Conservation (phyloP, 2,888 invertebrate species). For the Apodemia hepburni region DNA sequence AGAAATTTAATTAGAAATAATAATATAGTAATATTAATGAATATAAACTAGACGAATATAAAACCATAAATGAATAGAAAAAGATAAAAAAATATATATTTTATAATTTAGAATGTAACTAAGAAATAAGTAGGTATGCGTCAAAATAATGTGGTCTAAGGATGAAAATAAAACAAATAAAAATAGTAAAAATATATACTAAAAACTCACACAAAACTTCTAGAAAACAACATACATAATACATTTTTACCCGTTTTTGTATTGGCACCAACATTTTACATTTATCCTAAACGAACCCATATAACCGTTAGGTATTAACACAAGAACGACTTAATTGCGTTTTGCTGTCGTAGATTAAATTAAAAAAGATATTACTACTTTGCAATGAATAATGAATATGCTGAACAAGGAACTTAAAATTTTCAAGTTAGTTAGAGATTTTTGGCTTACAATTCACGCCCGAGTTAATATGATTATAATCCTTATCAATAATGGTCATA, state of each 20-base stretch:
- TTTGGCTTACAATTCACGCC: background rate
- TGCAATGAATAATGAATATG: no score
- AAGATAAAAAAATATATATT: background rate
- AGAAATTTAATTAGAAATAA: no score
- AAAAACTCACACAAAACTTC: conserved; percentile 32
- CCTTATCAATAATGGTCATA: background rate
- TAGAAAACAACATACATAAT: conserved; percentile 43
- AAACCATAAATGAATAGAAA: no score
- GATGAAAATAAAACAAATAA: conserved; percentile 23
- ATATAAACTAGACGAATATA: no score
- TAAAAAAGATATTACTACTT: no score
- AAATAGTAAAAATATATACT: conserved; percentile 24
- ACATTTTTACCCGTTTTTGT: conserved; percentile 53
- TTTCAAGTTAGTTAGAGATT: no score
- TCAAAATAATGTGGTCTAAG: background rate
- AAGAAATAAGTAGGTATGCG: background rate
- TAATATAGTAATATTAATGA: no score
- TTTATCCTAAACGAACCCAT: background rate
- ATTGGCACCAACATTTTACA: conserved; percentile 32
- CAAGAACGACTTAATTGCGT: background rate
- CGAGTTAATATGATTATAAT: background rate
- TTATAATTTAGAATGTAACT: background rate
- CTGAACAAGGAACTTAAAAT: no score
- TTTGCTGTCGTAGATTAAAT: background rate
- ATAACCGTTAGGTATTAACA: background rate